Conservation (phyloP, 1,140 invertebrate species). For the Zaprionus ghesquierei region DNA sequence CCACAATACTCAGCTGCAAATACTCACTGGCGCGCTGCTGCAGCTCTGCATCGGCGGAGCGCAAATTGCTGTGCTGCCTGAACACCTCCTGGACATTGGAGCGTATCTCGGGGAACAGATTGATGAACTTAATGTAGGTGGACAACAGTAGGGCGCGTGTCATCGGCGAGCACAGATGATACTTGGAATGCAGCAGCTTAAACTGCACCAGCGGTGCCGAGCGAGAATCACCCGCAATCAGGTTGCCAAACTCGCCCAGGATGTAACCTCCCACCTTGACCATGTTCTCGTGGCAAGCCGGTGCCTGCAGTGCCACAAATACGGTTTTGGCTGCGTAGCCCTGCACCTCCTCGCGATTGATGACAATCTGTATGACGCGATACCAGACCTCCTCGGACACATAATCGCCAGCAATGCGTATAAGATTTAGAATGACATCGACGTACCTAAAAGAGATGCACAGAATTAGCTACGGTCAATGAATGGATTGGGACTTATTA, state of each 20-base stretch:
- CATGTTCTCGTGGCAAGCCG: conserved; percentile 99
- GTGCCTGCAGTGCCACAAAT: conserved; percentile 99
- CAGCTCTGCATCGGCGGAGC: conserved; percentile 98
- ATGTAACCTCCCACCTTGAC: conserved; percentile 99
- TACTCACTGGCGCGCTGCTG: conserved; percentile 99
- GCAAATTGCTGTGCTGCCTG: conserved; percentile 96
- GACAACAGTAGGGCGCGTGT: conserved; percentile 98
- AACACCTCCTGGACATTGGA: conserved; percentile 98
- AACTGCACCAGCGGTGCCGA: conserved; percentile 98
- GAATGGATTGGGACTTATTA: conserved; percentile 53
- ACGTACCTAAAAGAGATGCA: conserved; percentile 86
- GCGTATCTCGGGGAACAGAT: conserved; percentile 99
- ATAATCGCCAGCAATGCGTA: conserved; percentile 99
- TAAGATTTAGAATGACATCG: conserved; percentile 99
- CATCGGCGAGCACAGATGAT: conserved; percentile 98
- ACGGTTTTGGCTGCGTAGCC: conserved; percentile 99
- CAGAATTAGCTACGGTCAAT: not conserved
- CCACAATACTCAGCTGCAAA: conserved; percentile 97
- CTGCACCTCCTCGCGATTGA: conserved; percentile 99
- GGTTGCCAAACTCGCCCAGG: conserved; percentile 99
- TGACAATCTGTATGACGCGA: conserved; percentile 99
- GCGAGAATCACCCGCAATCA: conserved; percentile 98
- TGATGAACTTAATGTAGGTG: conserved; percentile 99
- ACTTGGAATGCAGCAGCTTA: conserved; percentile 98
- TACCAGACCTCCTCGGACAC: conserved; percentile 99